These are phyloP conservation scores for Hemiprocne comata DNA, from an alignment of 2,113 vertebrate species.

Conservation along the genomic window DNA sequence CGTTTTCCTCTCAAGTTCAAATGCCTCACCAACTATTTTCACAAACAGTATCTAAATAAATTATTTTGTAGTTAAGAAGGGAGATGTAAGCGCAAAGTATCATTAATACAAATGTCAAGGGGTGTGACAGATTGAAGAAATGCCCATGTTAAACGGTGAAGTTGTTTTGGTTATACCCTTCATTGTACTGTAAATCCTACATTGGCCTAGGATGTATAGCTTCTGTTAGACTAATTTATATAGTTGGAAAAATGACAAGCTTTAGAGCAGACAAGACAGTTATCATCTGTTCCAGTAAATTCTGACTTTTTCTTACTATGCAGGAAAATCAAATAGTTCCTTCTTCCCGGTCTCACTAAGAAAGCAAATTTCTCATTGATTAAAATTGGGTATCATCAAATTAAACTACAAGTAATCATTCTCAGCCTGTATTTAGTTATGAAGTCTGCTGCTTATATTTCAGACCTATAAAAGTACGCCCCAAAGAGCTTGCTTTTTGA, in stretches of 20 bases:
- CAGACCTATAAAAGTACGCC: background rate
- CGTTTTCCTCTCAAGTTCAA: background rate
- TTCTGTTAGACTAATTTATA: background rate
- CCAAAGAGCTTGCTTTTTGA: background rate
- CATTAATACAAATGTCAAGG: background rate
- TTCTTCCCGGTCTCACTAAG: background rate
- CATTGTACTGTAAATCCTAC: background rate
- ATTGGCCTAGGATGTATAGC: background rate
- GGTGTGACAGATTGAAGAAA: background rate
- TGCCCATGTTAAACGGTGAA: background rate
- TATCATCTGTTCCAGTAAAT: background rate
- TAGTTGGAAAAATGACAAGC: background rate
- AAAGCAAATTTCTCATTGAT: background rate
- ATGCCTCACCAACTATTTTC: background rate
- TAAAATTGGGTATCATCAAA: background rate
- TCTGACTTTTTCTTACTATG: background rate
- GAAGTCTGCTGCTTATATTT: background rate
- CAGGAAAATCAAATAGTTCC: background rate
- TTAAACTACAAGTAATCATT: background rate
- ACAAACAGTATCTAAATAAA: background rate
- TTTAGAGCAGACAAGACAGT: background rate
- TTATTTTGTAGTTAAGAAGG: background rate
- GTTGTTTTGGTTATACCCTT: background rate
- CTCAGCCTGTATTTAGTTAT: background rate
- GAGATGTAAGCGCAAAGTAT: background rate